These are phyloP conservation scores for Apostichopus japonicus DNA, from an alignment of 35 echinoderm and acorn worm genomes.

Conservation along the genomic window DNA sequence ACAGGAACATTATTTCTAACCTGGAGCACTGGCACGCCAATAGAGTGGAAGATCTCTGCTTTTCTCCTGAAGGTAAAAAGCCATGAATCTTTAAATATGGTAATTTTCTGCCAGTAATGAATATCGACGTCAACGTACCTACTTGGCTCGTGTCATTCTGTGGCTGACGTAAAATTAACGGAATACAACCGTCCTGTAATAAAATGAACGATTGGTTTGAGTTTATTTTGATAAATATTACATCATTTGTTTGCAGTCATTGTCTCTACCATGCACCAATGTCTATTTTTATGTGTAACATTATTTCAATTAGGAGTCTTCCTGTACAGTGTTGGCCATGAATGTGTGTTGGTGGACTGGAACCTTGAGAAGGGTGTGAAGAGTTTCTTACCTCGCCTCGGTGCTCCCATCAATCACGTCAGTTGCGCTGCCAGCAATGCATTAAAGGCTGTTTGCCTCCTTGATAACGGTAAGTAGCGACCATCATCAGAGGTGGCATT, in stretches of 20 bases:
- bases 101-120: too few species aligned
- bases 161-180: too few species aligned
- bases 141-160: too few species aligned
- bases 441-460: slow-evolving; percentile 68
- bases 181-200: too few species aligned
- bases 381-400: slow-evolving; percentile 86
- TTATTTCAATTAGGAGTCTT: slow-evolving; percentile 58
- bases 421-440: slow-evolving; percentile 61
- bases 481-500: too few species aligned
- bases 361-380: slow-evolving; percentile 72
- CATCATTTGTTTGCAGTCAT: too few species aligned
- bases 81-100: too few species aligned
- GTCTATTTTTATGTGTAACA: too few species aligned
- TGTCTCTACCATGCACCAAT: too few species aligned
- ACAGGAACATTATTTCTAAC: slow-evolving; percentile 9
- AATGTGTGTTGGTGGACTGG: slow-evolving; percentile 93
- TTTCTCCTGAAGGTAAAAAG: slow-evolving; percentile 77
- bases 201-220: too few species aligned
- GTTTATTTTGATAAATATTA: too few species aligned
- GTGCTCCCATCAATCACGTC: slow-evolving; percentile 76
- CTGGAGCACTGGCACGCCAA: slow-evolving; percentile 91
- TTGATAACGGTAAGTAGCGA: slow-evolving; percentile 80
- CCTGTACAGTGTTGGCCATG: slow-evolving; percentile 93
- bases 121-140: too few species aligned
- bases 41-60: slow-evolving; percentile 83